Base-by-base conservation (phyloP, 1,140 invertebrate genomes). In the Anadara kagoshimensis region DNA sequence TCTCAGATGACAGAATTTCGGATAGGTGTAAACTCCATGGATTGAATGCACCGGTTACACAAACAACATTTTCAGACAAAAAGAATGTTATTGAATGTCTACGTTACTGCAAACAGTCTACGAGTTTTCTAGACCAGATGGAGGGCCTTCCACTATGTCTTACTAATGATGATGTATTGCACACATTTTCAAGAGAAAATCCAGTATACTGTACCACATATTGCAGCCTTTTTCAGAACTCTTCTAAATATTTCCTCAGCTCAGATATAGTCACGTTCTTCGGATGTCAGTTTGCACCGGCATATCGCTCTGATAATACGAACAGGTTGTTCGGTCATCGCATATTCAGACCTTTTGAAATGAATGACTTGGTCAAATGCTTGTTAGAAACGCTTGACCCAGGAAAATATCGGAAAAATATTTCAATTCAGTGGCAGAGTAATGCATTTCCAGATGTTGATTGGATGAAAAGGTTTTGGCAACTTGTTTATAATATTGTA, bases 151-250 rank as follows among this genome's bases (percentile, higher is more conserved):
- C 69, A 43, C 12, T 69, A 4, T 58, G 41, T 49, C 64, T 57
- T 56, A 65, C 43, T 26, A 47, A 51, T 29, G 56, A 69, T 58
- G 43, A 24, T 45, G 44, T 49, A 11, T 47, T 75, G 44, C 24
- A 47, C 16, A 22, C 22, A 24, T 74, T 74, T 43, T 51, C 24
- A 16, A 62, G 7, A 0, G 26, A 41, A 12, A 41, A 61, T 41
- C 65, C 65, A n/a, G 54, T 74, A 47, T 63, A 69, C 57, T 43
- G 57, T n/a, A 62, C 51, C 18, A 4, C 1, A 12, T 47, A 56
- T 41, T 24, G 20, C 47, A 36, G 8, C 43, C n/a, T 76, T 7
- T 56, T 76, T n/a, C 18, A 20, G 44, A 7, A 54, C 1, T 61
- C 62, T n/a, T 18, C 45, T 3, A 29, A 53, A 20, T 14, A 12